phyloP scores from a whole-genome alignment of 2,797 vertebrate genomes.

The Intellagama lesueurii region DNA sequence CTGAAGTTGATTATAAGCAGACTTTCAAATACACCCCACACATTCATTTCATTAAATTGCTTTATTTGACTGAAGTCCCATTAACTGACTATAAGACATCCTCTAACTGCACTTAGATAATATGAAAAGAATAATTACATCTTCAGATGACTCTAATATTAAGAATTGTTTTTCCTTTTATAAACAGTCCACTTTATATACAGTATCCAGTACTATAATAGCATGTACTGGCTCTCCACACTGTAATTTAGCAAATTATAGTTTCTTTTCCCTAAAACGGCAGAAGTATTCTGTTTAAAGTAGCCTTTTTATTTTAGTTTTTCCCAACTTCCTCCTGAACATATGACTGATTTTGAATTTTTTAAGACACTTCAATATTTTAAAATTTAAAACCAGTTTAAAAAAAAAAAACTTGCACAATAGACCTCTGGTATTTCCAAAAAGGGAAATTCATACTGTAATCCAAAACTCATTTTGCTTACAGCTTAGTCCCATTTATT shows the following conservation, averaged over 20 bases:
- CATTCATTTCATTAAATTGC: slow-evolving; percentile 33
- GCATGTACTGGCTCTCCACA: slow-evolving; percentile 52
- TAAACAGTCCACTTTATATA: slow-evolving; percentile 49
- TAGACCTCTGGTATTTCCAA: background rate
- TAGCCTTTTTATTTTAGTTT: slow-evolving; percentile 38
- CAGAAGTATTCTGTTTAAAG: slow-evolving; percentile 42
- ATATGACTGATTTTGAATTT: slow-evolving; percentile 28
- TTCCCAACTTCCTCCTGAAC: slow-evolving; percentile 25
- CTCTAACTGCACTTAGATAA: slow-evolving; percentile 52
- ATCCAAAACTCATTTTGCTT: slow-evolving; percentile 2
- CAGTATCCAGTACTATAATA: slow-evolving; percentile 50
- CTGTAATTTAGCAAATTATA: slow-evolving; percentile 61
- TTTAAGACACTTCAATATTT: slow-evolving; percentile 15
- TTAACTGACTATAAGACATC: slow-evolving; percentile 37
- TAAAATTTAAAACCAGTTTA: background rate
- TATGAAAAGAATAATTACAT: slow-evolving; percentile 59
- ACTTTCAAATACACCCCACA: slow-evolving; percentile 41
- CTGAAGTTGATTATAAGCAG: slow-evolving; percentile 16
- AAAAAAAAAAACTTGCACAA: background rate
- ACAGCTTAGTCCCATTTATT: background rate
- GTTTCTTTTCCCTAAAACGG: slow-evolving; percentile 62
- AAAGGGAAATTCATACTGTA: slow-evolving; percentile 16
- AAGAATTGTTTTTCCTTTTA: slow-evolving; percentile 51
- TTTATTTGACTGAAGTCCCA: slow-evolving; percentile 40
- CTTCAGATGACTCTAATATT: slow-evolving; percentile 49